Evolutionary conservation across 2,113 vertebrate genomes (phyloP).

Genomic region (Petrocephalus zakoni): DNA sequence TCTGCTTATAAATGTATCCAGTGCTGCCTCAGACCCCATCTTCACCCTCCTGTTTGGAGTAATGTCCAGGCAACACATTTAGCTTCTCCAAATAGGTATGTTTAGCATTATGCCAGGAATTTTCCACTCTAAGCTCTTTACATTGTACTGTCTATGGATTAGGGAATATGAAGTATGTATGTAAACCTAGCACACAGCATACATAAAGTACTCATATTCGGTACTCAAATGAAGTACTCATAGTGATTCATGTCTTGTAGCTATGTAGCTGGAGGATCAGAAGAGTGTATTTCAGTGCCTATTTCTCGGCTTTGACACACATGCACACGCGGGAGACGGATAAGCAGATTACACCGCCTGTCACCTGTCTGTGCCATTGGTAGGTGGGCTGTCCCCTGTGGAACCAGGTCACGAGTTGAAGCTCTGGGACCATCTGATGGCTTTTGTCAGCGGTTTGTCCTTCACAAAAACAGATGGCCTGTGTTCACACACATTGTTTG

Average conservation of each 20-base stretch:
- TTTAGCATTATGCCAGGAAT: not conserved
- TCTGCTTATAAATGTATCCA: not conserved
- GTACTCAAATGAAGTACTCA: not conserved
- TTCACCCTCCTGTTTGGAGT: not conserved
- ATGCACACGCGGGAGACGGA: not conserved
- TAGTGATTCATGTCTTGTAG: not conserved
- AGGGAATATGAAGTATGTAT: not conserved
- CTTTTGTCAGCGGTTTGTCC: not conserved
- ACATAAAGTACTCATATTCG: no score
- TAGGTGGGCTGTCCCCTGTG: not conserved
- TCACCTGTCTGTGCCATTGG: not conserved
- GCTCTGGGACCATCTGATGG: not conserved
- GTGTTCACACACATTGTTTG: not conserved
- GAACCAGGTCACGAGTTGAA: not conserved
- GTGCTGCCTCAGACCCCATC: not conserved
- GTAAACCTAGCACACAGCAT: no score
- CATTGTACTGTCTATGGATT: not conserved
- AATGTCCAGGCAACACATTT: not conserved
- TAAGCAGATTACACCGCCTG: not conserved
- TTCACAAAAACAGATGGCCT: not conserved
- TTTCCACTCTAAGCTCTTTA: not conserved
- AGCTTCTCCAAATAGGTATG: not conserved
- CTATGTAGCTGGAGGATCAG: not conserved
- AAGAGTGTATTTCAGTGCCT: not conserved
- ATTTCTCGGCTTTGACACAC: not conserved